These are phyloP conservation scores for Drosophila stalkeri DNA, from an alignment of 2,888 invertebrate genomes.

Conservation along the genomic window DNA sequence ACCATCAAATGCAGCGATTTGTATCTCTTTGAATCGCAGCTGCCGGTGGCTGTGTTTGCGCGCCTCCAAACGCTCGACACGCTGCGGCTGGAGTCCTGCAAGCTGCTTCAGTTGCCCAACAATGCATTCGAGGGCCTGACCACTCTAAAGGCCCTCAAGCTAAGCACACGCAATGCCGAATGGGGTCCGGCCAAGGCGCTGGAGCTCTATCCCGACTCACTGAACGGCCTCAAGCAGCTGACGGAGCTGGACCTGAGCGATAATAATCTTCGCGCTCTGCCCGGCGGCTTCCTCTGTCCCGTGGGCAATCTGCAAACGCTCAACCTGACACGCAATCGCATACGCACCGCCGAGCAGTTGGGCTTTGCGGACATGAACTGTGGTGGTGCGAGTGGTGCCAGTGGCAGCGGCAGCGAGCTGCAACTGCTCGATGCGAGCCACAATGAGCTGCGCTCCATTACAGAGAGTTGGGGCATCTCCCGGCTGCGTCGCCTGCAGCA, in stretches of 20 bases:
- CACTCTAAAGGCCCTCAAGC: conserved; percentile 88
- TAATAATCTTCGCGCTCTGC: conserved; percentile 93
- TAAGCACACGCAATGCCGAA: conserved; percentile 92
- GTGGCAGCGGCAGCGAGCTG: conserved; percentile 88
- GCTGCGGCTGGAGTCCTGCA: conserved; percentile 91
- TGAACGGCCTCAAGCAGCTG: conserved; percentile 92
- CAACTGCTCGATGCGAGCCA: conserved; percentile 92
- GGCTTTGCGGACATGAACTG: conserved; percentile 88
- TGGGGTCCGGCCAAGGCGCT: conserved; percentile 92
- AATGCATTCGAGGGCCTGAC: conserved; percentile 92
- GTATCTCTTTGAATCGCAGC: conserved; percentile 92
- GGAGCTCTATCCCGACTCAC: conserved; percentile 90
- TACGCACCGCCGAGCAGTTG: conserved; percentile 91
- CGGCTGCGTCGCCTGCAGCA: conserved; percentile 92
- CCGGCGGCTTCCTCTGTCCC: conserved; percentile 92
- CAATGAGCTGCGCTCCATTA: conserved; percentile 90
- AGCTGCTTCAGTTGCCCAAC: conserved; percentile 90
- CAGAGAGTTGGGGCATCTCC: conserved; percentile 91
- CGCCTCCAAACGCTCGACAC: conserved; percentile 90
- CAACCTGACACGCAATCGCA: conserved; percentile 93
- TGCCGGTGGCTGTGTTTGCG: conserved; percentile 90
- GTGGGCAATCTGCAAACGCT: conserved; percentile 92
- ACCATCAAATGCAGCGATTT: conserved; percentile 92
- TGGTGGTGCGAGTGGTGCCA: conserved; percentile 88
- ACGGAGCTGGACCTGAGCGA: conserved; percentile 92